A percentile compares a stretch with the other conserved stretches of the same genome.
Conservation (phyloP, 2,113 vertebrate species). For the Sceloporus undulatus region DNA sequence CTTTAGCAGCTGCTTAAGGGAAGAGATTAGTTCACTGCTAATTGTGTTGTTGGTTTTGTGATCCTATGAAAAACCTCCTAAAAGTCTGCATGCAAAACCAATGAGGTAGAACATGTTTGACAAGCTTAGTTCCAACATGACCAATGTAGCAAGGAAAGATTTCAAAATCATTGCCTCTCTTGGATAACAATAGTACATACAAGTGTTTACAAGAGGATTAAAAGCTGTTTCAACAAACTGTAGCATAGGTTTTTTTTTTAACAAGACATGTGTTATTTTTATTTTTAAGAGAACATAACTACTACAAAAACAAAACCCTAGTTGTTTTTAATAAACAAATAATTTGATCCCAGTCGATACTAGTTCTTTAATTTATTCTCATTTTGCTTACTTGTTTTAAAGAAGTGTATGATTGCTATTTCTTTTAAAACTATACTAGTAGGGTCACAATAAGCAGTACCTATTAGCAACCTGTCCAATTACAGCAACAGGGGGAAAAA, state of each 20-base stretch:
- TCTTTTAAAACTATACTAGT: constrained; percentile 41
- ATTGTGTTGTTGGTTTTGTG: constrained; percentile 71
- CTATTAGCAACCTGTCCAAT: constrained; percentile 78
- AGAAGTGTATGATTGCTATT: constrained; percentile 61
- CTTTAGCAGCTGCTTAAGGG: constrained; percentile 52
- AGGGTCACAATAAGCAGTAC: constrained; percentile 53
- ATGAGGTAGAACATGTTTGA: constrained; percentile 71
- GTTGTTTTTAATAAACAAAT: constrained; percentile 44
- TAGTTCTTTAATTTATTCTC: constrained; percentile 59
- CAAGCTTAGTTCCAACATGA: constrained; percentile 65
- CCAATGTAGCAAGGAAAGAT: constrained; percentile 57
- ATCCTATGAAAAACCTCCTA: constrained; percentile 62
- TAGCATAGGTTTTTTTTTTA: constrained; percentile 48
- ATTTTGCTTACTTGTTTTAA: constrained; percentile 70
- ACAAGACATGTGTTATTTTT: constrained; percentile 36
- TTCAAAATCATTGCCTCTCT: constrained; percentile 64
- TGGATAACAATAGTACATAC: constrained; percentile 55
- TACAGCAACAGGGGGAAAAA: constrained; percentile 63
- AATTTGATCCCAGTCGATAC: constrained; percentile 54
- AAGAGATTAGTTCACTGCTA: constrained; percentile 64
- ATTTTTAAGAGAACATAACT: constrained; percentile 32
- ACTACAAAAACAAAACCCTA: not conserved
- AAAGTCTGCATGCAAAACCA: constrained; percentile 65
- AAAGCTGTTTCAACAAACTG: constrained; percentile 40
- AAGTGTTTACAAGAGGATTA: constrained; percentile 72